Evolutionary conservation across 2,113 vertebrate species (phyloP), one percentile per base, ranked within the genome.

Genomic region (Amazona guildingii): DNA sequence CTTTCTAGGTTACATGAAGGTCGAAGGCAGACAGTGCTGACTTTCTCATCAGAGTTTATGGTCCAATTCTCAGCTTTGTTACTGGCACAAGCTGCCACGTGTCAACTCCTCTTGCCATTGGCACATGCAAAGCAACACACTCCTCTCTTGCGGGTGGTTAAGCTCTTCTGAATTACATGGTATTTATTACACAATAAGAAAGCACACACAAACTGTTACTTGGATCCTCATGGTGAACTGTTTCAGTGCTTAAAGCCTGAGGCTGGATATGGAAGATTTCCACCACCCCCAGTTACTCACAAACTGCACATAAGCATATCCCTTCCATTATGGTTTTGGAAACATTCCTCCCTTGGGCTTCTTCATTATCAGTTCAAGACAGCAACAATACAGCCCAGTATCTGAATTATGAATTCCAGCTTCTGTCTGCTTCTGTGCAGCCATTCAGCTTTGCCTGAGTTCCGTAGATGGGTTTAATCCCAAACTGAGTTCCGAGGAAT

Each of bases 81-180:
- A 69, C 66, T 64, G 62, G 66, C 63, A 33, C 52, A 43, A 67
- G 27, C 68, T 82, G 61, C 85, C 61, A 74, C 19, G 1, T 2
- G 13, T 55, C 82, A 76, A 1, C 39, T 85, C 24, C 28, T 81
- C 49, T 74, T 80, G 72, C 70, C 31, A 10, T 20, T 35, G 57
- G 63, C 54, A 35, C 24, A 12, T 3, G 18, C 0, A 0, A 59
- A 74, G 51, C 69, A 75, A 2, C 1, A 1, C 14, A 4, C 17
- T 76, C 29, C 63, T 86, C 88, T 90, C 64, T 86, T 8, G 4
- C 7, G 72, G 72, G 41, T 86, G 80, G 59, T 59, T 66, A 37
- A 79, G 8, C 48, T 61, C 33, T 69, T 77, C 49, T 83, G 59
- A 93, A 69, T 90, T 61, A 49, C 63, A 20, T 1, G 1, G 73